phyloP scores from a whole-genome alignment of 1,140 invertebrate species.

The Achatina immaculata region DNA sequence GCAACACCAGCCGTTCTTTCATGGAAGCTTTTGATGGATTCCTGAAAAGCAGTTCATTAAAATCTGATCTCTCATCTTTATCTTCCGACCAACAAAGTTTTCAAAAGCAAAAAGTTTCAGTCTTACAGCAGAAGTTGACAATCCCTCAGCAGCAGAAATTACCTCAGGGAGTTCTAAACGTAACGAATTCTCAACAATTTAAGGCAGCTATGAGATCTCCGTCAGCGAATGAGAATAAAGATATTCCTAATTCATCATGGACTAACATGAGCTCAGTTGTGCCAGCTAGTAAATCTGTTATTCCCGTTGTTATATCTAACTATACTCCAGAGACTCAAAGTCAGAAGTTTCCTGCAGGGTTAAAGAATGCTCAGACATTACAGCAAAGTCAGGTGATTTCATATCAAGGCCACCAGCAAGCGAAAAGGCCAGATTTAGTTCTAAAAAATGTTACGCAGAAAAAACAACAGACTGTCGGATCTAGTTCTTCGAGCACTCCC shows the following conservation, averaged over 20 bases:
- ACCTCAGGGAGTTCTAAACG: not conserved
- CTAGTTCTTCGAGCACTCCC: not conserved
- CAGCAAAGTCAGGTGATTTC: not conserved
- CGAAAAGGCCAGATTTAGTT: not conserved
- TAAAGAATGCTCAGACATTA: not conserved
- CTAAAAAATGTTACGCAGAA: not conserved
- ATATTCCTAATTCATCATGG: conserved; percentile 26
- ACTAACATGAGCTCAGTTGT: conserved; percentile 17
- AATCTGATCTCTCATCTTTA: not conserved
- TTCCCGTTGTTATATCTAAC: not conserved
- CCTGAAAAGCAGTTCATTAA: not conserved
- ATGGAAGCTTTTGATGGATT: not conserved
- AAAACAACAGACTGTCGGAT: not conserved
- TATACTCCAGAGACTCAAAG: not conserved
- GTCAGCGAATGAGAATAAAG: not conserved
- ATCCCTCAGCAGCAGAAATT: not conserved
- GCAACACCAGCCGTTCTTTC: not conserved
- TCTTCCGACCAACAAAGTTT: not conserved
- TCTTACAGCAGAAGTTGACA: not conserved
- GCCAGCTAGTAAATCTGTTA: not conserved
- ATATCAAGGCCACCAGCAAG: not conserved
- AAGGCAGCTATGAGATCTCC: conserved; percentile 8
- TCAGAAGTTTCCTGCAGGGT: not conserved
- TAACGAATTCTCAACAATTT: not conserved
- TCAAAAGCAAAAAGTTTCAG: not conserved